These are phyloP conservation scores for Battus philenor DNA, from an alignment of 1,140 invertebrate species.

Conservation along the genomic window DNA sequence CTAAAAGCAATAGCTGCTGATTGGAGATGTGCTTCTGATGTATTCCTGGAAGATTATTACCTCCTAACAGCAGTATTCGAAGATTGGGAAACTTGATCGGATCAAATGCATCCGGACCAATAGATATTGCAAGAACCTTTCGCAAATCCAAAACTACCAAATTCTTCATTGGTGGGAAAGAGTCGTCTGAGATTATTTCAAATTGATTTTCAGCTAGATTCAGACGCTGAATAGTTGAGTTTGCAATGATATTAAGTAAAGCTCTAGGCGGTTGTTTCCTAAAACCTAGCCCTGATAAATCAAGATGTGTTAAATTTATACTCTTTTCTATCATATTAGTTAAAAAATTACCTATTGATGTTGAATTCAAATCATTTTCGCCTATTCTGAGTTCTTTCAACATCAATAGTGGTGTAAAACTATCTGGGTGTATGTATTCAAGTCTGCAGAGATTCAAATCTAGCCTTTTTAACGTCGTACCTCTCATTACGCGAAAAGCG, in stretches of 20 bases:
- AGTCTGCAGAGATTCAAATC: slow-evolving; percentile 71
- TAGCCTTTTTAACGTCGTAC: slow-evolving; percentile 47
- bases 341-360: slow-evolving; percentile 60
- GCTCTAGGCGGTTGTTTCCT: slow-evolving; percentile 57
- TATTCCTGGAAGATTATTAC: slow-evolving; percentile 69
- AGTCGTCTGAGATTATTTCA: slow-evolving; percentile 62
- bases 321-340: slow-evolving; percentile 36
- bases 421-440: slow-evolving; percentile 68
- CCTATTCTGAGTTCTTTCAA: slow-evolving; percentile 67
- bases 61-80: slow-evolving; percentile 62
- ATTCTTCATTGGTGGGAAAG: slow-evolving; percentile 74
- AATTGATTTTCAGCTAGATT: slow-evolving; percentile 75
- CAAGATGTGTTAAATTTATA: slow-evolving; percentile 63
- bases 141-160: slow-evolving; percentile 70
- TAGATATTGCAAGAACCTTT: slow-evolving; percentile 50
- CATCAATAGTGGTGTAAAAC: slow-evolving; percentile 61
- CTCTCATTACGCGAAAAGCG: slow-evolving; percentile 51
- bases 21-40: slow-evolving; percentile 63
- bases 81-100: slow-evolving; percentile 65
- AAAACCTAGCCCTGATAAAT: slow-evolving; percentile 74
- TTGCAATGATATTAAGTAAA: slow-evolving; percentile 68
- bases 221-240: slow-evolving; percentile 68
- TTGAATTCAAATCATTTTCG: slow-evolving; percentile 70
- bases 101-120: slow-evolving; percentile 49
- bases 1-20: slow-evolving; percentile 64